Evolutionary conservation across 2,113 vertebrate genomes (phyloP).

Genomic region (Climacteris rufus): DNA sequence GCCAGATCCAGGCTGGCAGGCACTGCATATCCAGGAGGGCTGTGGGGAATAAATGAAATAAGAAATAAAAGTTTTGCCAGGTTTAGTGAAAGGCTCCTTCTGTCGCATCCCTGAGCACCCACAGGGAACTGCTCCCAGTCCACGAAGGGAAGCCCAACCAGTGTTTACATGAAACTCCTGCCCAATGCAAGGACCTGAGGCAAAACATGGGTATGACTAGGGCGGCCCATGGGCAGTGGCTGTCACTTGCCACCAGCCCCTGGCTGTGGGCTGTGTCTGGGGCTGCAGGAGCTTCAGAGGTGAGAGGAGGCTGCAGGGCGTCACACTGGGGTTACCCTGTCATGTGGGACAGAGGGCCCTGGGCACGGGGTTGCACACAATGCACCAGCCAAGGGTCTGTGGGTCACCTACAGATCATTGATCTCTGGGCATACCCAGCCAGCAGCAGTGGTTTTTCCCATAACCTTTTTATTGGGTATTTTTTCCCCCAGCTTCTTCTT

Average conservation of each 20-base stretch:
- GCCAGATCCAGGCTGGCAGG: neutral
- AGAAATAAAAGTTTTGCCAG: neutral
- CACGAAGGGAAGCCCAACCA: fast-evolving
- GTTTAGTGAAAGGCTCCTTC: neutral
- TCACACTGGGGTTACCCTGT: neutral
- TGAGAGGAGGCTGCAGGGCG: neutral
- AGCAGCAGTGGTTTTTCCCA: neutral
- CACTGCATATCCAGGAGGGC: neutral
- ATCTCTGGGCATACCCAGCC: neutral
- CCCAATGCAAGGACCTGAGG: neutral
- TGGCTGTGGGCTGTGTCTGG: neutral
- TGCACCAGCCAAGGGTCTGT: neutral
- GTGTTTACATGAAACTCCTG: neutral
- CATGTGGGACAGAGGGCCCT: fast-evolving
- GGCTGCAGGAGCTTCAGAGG: neutral
- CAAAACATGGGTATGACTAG: fast-evolving
- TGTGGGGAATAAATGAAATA: neutral
- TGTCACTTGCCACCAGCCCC: neutral
- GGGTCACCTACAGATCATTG: fast-evolving
- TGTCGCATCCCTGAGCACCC: neutral
- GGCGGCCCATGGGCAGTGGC: neutral
- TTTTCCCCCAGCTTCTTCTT: neutral
- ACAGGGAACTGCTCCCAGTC: neutral
- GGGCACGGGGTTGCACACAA: fast-evolving
- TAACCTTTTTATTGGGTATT: neutral